Evolutionary conservation across 2,113 vertebrate genomes (phyloP).

Genomic region (Phoxinus phoxinus): DNA sequence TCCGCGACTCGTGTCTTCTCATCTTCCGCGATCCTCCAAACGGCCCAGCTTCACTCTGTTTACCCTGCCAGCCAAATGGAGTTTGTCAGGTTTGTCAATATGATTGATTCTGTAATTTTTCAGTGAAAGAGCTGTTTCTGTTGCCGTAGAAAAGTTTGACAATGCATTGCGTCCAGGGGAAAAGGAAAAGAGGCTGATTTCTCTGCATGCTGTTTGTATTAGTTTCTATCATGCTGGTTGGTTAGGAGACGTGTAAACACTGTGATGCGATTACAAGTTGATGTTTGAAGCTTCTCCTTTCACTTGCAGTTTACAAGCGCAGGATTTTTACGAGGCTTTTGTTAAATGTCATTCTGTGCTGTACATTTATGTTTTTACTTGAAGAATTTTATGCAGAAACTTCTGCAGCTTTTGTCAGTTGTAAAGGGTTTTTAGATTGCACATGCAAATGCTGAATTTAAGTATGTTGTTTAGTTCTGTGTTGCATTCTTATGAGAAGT

Average conservation of each 20-base stretch:
- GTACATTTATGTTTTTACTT: slow-evolving; percentile 26
- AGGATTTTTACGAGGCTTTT: background rate
- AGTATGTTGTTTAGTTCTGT: background rate
- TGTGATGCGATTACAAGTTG: slow-evolving; percentile 11
- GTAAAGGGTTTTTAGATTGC: background rate
- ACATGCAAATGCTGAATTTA: background rate
- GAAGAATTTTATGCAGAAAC: background rate
- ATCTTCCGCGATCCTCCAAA: slow-evolving; percentile 76
- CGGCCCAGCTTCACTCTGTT: slow-evolving; percentile 85
- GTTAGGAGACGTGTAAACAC: slow-evolving; percentile 7
- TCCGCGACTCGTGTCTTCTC: slow-evolving; percentile 67
- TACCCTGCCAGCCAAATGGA: slow-evolving; percentile 96
- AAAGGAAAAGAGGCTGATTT: slow-evolving; percentile 61
- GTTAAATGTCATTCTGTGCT: background rate
- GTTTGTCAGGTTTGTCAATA: slow-evolving; percentile 96
- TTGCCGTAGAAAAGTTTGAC: slow-evolving; percentile 70
- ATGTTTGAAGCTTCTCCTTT: background rate
- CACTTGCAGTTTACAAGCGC: background rate
- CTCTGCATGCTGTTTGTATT: slow-evolving; percentile 60
- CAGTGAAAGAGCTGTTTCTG: slow-evolving; percentile 17
- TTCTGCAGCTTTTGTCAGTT: background rate
- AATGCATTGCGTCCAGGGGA: slow-evolving; percentile 74
- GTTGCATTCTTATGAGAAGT: background rate
- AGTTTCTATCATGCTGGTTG: slow-evolving; percentile 38
- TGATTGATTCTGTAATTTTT: slow-evolving; percentile 83